A percentile compares a stretch with the other conserved stretches of the same genome.
Conservation (phyloP, 2,888 invertebrate genomes). For the Chrysolina haemoptera region DNA sequence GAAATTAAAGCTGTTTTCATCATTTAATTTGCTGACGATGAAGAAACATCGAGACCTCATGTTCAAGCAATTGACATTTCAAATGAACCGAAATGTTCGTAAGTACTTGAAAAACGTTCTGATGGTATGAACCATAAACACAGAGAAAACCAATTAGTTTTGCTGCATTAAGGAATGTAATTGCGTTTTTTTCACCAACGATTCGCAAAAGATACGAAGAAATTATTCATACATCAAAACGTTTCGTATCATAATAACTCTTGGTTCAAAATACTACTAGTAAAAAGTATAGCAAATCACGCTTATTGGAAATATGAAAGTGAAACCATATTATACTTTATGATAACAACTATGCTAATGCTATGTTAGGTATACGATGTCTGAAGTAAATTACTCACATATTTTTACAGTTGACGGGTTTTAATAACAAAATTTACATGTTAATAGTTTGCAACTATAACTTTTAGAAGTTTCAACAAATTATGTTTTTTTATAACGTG, state of each 20-base stretch:
- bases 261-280: background rate
- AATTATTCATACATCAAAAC: background rate
- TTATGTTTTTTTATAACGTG: too few species aligned
- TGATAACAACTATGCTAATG: constrained; percentile 20
- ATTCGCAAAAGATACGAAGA: background rate
- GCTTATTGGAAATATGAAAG: constrained; percentile 39
- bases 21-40: too few species aligned
- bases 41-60: too few species aligned
- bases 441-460: background rate
- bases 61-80: background rate
- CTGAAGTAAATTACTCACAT: background rate
- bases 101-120: background rate
- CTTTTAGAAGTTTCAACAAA: too few species aligned
- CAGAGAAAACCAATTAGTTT: constrained; percentile 9
- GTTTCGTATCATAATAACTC: background rate
- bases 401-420: background rate
- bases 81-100: background rate
- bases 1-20: too few species aligned
- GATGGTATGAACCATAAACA: constrained; percentile 1
- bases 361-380: background rate
- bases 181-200: background rate
- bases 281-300: constrained; percentile 45
- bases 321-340: constrained; percentile 33
- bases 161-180: constrained; percentile 2
- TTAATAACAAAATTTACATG: background rate